Evolutionary conservation across 2,888 invertebrate species (phyloP), one percentile per base, ranked within the genome.

Genomic region (Harmothoe impar): DNA sequence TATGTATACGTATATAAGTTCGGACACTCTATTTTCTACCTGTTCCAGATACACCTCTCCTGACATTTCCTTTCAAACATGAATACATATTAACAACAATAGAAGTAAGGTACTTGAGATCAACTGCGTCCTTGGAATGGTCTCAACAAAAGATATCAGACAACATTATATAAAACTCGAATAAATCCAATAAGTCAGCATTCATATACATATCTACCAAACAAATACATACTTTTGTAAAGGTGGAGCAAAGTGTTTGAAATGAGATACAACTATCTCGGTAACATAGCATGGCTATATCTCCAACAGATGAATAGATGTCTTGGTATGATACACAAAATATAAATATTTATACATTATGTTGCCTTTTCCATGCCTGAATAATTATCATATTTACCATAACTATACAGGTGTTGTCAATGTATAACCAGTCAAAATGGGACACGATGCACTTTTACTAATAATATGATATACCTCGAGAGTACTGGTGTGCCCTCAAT

Each of bases 201-300:
- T 62, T 62, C 23, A 62, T 62, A 62, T 3, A 62, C 1, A 62
- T 62, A 52, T 52, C 54, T 52, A 62, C 20, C n/a, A 20, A 62
- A 20, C 62, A 20, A 62, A 62, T 62, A 62, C 62, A 62, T 62
- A 62, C 62, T 62, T 15, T 62, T 62, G 62, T n/a, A 62, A n/a
- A 62, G 7, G 62, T n/a, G 62, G 62, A n/a, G 62, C 62, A 62
- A n/a, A 5, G 3, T 20, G 20, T 62, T 62, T 62, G 15, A 62
- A 62, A 20, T 5, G 62, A n/a, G 62, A 62, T 20, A 43, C 12
- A 20, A 12, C 3, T 62, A n/a, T 62, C 62, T 43, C 62, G 15
- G 15, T 62, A n/a, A 62, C 62, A 62, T 62, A 62, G 20, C 62
- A 62, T 62, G 43, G 15, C 15, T 62, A 12, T 20, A 20, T 5